Evolutionary conservation across 2,888 invertebrate genomes (phyloP), one percentile per base, ranked within the genome.

Genomic region (Pandemis corylana): DNA sequence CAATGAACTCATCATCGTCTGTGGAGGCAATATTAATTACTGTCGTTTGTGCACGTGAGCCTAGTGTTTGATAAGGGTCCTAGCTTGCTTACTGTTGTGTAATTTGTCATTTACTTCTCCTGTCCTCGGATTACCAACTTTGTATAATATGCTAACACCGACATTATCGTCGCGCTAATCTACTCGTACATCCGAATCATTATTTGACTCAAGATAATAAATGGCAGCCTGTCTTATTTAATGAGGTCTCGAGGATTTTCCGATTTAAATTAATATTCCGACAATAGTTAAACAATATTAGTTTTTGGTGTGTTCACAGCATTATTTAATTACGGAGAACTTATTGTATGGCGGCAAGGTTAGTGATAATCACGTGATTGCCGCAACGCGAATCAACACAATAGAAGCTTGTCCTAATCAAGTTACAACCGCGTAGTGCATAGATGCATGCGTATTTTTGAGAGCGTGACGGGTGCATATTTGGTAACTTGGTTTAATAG

Each of bases 1-100:
- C 91, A 92, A 91, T 91, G 91, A 90, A 91, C 91, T 90, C 93
- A 91, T 90, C 91, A 88, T 80, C 80, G 83, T 83, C 87, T 86
- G 80, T 83, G 81, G 83, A 84, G 84, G 88, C 84, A 87, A 87
- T 89, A 88, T 91, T 91, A 92, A 92, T 90, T 91, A 84, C 87
- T 78, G 82, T 80, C 82, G 75, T 78, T 77, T 76, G 75, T 75
- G 81, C 82, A 83, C 83, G 77, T 78, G 80, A 80, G 80, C 74
- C 67, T 76, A 75, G 77, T 78, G 76, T 79, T 79, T 80, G 79
- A 79, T 81, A 80, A 80, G 79, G 76, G 75, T 77, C 74, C 72
- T 75, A 76, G 74, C 64, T 77, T 64, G 67, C 66, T 63, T 65
- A 15, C 59, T 66, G 41, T 75, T 75, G 70, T 68, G 72, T 69